A percentile compares a stretch with the other conserved stretches of the same genome.
Conservation (phyloP, 2,113 vertebrate species). For the Circaetus gallicus region DNA sequence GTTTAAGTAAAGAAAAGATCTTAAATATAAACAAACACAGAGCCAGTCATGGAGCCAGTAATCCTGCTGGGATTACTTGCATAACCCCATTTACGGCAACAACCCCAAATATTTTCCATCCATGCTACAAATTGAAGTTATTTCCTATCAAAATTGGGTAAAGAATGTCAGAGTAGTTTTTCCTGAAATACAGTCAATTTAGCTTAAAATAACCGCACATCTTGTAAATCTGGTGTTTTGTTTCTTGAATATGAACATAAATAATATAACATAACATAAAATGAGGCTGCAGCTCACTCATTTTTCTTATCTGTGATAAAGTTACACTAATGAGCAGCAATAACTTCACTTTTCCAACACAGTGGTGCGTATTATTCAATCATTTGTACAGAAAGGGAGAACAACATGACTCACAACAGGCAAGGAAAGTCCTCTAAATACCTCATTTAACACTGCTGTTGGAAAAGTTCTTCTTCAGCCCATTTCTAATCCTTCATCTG, state of each 20-base stretch:
- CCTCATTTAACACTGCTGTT: neutral
- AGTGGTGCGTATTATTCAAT: neutral
- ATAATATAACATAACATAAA: neutral
- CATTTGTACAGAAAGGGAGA: neutral
- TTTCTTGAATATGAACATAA: neutral
- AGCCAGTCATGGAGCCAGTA: neutral
- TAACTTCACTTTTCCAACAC: neutral
- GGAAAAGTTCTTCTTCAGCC: neutral
- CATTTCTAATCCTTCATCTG: neutral
- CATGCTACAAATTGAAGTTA: neutral
- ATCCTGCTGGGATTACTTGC: neutral
- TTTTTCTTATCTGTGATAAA: neutral
- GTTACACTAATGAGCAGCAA: neutral
- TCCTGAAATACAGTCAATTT: neutral
- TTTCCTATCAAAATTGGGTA: neutral
- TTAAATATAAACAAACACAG: neutral
- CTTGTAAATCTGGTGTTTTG: neutral
- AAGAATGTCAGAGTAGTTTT: neutral
- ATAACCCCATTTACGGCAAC: neutral
- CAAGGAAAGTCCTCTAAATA: neutral
- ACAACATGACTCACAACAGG: neutral
- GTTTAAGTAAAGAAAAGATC: neutral
- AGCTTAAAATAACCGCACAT: neutral
- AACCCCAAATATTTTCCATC: neutral
- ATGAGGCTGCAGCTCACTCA: neutral